Evolutionary conservation across 2,888 invertebrate species (phyloP), one percentile per base, ranked within the genome.

Genomic region (Melieria crassipennis): DNA sequence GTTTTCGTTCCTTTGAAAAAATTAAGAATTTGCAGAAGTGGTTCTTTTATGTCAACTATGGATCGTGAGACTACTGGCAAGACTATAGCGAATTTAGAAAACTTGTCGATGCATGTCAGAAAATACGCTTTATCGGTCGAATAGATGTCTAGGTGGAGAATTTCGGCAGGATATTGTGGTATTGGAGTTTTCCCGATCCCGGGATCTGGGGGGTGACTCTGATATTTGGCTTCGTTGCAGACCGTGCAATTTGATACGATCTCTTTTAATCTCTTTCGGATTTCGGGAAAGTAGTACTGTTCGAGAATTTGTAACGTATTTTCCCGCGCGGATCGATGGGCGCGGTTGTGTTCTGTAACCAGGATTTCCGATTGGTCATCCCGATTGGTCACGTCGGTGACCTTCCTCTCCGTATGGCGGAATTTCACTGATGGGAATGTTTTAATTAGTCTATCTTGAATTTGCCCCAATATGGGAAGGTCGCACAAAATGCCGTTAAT

Each of bases 381-480:
- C 60, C 42, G 9, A 52, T 75, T 73, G 30, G 56, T 67, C 7
- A 78, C 55, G 67, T 76, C 75, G 9, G 67, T 75, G 4, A 75
- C 72, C 11, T 71, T 9, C 30, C 62, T 68, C n/a, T 69, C 30
- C 7, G 66, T 62, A 61, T 64, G 65, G 56, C 66, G 48, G 55
- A 76, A 76, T 70, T 75, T 75, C n/a, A 73, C 69, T 7, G 64
- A 70, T 47, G 75, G 69, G 69, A 69, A 71, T 13, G 10, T 10
- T 3, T 47, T 52, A 7, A 70, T 42, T 50, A 72, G 7, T 7
- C n/a, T 7, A 52, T 74, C 46, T 65, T 72, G 75, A 30, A 75
- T 64, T 58, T 69, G 60, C 5, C 55, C 65, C 50, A 73, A 46
- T 7, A 50, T 65, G 46, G 13, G 55, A 56, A 16, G 52, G 50